These are phyloP conservation scores for Tigriopus japonicus DNA, from an alignment of 1,140 invertebrate genomes.

Conservation along the genomic window DNA sequence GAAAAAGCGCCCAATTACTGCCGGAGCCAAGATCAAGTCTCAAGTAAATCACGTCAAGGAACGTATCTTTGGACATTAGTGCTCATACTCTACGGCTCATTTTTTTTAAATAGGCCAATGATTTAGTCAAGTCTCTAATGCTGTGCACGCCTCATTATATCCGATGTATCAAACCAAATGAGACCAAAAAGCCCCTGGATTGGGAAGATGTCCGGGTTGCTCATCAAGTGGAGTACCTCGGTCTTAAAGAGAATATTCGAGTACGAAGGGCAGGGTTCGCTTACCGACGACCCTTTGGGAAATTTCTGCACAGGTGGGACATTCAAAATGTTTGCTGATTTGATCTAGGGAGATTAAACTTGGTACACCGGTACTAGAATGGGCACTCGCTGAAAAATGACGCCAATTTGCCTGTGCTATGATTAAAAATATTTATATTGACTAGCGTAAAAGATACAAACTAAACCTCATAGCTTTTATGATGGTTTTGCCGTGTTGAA, in stretches of 20 bases:
- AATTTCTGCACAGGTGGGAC: constrained; percentile 36
- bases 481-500: no score
- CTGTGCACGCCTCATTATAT: constrained; percentile 52
- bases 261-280: constrained; percentile 45
- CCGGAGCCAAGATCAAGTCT: constrained; percentile 48
- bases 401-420: no score
- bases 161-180: constrained; percentile 57
- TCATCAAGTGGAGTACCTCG: constrained; percentile 43
- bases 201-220: constrained; percentile 44
- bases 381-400: no score
- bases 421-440: no score
- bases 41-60: constrained; percentile 27
- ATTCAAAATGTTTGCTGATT: no score
- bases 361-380: no score
- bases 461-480: no score
- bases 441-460: no score
- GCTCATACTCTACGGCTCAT: not conserved
- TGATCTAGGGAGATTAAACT: no score
- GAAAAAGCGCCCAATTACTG: constrained; percentile 46
- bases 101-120: not conserved
- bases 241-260: constrained; percentile 42
- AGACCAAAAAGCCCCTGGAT: constrained; percentile 47
- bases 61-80: not conserved
- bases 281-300: constrained; percentile 39
- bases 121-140: constrained; percentile 36